Conservation (phyloP, 37 sponge, comb jelly and placozoan species). For the Agelas oroides region DNA sequence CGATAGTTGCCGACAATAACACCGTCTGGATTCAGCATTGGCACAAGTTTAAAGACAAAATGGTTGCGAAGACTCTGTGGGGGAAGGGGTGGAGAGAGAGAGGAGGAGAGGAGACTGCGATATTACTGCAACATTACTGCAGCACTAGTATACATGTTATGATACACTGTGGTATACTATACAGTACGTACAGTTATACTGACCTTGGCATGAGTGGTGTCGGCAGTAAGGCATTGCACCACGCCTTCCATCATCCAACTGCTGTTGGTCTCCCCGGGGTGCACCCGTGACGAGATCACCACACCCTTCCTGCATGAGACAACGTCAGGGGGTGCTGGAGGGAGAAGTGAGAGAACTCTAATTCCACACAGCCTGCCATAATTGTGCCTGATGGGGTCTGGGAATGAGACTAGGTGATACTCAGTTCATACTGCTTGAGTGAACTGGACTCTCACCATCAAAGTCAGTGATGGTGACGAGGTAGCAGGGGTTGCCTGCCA, state of each 20-base stretch:
- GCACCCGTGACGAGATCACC: constrained; percentile 74
- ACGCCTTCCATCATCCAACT: constrained; percentile 88
- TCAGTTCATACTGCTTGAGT: not conserved
- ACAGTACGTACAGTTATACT: too few species aligned
- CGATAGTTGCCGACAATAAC: constrained; percentile 92
- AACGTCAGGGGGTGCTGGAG: too few species aligned
- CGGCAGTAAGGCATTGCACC: constrained; percentile 47
- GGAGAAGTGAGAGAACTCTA: not conserved
- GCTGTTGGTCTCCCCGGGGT: constrained; percentile 87
- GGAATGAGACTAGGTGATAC: not conserved
- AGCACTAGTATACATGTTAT: too few species aligned
- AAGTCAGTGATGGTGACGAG: constrained; percentile 87
- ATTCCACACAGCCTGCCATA: not conserved
- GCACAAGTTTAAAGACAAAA: constrained; percentile 90
- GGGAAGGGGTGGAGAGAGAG: not conserved
- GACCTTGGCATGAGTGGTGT: constrained; percentile 66
- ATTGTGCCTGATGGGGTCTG: not conserved
- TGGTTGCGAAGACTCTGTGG: constrained; percentile 65
- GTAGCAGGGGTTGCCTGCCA: constrained; percentile 83
- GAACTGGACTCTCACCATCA: not conserved
- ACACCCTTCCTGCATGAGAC: constrained; percentile 40
- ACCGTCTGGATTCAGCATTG: constrained; percentile 98
- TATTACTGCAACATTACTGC: not conserved
- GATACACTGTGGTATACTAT: too few species aligned
- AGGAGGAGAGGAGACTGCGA: not conserved